phyloP scores from a whole-genome alignment of 1,140 invertebrate genomes.

The Luehdorfia chinensis region DNA sequence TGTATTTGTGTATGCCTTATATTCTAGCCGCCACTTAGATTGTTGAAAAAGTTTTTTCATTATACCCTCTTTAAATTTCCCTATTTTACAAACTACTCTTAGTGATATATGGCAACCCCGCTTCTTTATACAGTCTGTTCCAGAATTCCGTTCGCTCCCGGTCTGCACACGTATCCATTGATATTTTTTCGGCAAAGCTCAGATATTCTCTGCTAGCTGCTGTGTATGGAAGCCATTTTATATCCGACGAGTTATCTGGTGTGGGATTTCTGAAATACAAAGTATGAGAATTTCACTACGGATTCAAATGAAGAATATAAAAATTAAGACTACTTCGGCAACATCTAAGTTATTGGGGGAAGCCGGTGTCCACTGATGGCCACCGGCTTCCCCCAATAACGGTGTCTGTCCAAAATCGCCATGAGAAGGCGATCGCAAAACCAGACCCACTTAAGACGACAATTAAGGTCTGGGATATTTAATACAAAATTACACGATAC shows the following conservation, averaged over 20 bases:
- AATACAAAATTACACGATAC: too few species aligned
- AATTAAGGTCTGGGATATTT: too few species aligned
- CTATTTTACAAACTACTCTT: neutral
- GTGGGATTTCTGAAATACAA: constrained; percentile 42
- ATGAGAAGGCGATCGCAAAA: too few species aligned
- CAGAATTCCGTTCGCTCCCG: constrained; percentile 43
- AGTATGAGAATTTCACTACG: neutral
- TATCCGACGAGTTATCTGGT: constrained; percentile 23
- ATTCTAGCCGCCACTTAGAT: too few species aligned
- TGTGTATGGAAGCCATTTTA: constrained; percentile 39
- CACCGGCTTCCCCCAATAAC: too few species aligned
- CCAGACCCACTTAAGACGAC: too few species aligned
- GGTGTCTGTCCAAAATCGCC: too few species aligned
- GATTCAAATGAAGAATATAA: too few species aligned
- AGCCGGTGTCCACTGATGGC: too few species aligned
- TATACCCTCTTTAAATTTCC: too few species aligned
- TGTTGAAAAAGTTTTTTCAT: too few species aligned
- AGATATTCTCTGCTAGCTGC: constrained; percentile 31
- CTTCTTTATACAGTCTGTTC: constrained; percentile 44
- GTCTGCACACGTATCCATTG: constrained; percentile 27
- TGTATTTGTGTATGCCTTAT: too few species aligned
- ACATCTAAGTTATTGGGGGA: neutral
- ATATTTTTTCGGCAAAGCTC: constrained; percentile 30
- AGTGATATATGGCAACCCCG: constrained; percentile 31
- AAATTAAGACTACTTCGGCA: neutral